Base-by-base conservation (phyloP, 2,888 invertebrate species). In the Beris morrisii region DNA sequence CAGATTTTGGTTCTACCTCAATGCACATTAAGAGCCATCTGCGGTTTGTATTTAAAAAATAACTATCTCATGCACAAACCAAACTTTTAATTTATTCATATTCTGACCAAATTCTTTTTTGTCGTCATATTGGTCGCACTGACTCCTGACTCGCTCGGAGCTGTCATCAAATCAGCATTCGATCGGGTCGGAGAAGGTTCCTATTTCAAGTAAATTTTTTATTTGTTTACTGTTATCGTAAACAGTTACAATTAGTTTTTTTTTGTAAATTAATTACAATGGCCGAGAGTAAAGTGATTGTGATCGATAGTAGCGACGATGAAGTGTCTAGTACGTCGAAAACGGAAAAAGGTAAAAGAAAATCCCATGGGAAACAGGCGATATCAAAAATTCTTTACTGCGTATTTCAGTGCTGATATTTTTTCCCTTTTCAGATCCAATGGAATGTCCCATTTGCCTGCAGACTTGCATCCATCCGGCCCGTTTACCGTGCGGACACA, bases 381-480 rank as follows among this genome's bases (percentile, higher is more conserved):
- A 22, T 22, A 22, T 2, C 22, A 22, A 22, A 22, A 22, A 22
- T 22, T 22, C 22, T 3, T 22, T 22, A 22, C 22, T 22, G 22
- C 22, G 22, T 22, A 22, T 22, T 1, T 22, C 3, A 22, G 22
- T 22, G 22, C 22, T 22, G 22, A 22, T 22, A 22, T 22, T 22
- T 22, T 22, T 22, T 22, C 54, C 11, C 28, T 7, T 64, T 64
- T 69, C 72, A 54, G 74, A 75, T 66, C 68, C 73, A 45, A 78
- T 84, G 57, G 95, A 96, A 77, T 97, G 97, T 83, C 91, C 97
- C 6, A 92, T 97, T 50, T 97, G 97, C 77, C 84, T 97, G 63
- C 95, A 95, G 82, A 86, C 87, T 43, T 93, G 91, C 77, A 87
- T 95, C 71, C 92, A 95, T 81, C 97, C 97, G n/a, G 92, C 95